Evolutionary conservation across 2,888 invertebrate genomes (phyloP).

Genomic region (Hydrotaea cyrtoneurina): DNA sequence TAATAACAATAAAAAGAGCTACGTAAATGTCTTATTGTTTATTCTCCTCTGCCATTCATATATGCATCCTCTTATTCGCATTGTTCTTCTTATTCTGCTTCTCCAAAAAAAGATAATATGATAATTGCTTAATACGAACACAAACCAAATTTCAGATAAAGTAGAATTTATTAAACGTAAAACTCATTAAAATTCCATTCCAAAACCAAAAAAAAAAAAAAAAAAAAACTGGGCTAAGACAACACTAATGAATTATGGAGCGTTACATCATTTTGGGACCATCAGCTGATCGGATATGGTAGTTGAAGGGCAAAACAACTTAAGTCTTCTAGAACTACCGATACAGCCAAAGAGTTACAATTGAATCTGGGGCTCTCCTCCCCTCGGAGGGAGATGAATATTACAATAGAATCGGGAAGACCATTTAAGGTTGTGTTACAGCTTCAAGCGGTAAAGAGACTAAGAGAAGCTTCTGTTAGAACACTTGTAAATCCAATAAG

Average conservation of each 20-base stretch:
- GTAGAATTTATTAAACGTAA: slow-evolving; percentile 4
- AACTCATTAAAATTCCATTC: slow-evolving; percentile 15
- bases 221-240: slow-evolving; percentile 1
- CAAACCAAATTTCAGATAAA: not conserved
- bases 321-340: no score
- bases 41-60: not conserved
- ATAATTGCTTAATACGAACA: not conserved
- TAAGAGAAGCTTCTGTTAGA: no score
- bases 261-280: no score
- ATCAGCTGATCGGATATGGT: no score
- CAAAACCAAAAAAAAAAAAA: not conserved
- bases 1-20: not conserved
- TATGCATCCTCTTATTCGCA: not conserved
- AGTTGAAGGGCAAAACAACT: no score
- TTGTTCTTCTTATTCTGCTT: not conserved
- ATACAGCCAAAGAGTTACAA: no score
- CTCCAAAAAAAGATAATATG: not conserved
- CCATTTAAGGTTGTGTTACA: no score
- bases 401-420: no score
- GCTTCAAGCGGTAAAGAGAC: no score
- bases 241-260: not conserved
- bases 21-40: not conserved
- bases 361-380: no score
- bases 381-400: no score
- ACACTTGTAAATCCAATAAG: no score